Evolutionary conservation across 1,140 invertebrate genomes (phyloP).

Genomic region (Whitmania pigra): DNA sequence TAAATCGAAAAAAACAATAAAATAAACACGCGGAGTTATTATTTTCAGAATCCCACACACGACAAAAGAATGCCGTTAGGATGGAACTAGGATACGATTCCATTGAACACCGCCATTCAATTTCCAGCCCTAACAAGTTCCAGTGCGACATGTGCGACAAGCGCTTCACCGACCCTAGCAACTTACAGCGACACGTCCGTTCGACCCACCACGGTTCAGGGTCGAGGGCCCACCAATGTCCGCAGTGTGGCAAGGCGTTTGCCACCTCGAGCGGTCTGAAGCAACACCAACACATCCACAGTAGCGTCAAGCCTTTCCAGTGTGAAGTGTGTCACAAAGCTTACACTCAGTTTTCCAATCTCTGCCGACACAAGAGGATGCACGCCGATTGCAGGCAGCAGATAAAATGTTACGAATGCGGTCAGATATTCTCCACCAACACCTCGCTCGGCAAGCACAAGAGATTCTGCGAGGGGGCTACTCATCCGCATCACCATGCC

Average conservation of each 20-base stretch:
- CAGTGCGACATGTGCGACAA: constrained; percentile 82
- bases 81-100: neutral
- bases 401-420: constrained; percentile 72
- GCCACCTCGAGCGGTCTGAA: constrained; percentile 79
- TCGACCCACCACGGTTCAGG: constrained; percentile 66
- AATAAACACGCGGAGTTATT: neutral
- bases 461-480: constrained; percentile 48
- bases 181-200: constrained; percentile 87
- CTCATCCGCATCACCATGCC: neutral
- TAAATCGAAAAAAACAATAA: constrained; percentile 2
- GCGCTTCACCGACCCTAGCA: constrained; percentile 85
- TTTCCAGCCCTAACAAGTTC: too few relatives aligned
- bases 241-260: constrained; percentile 96
- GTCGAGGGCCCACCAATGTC: constrained; percentile 81
- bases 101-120: too few relatives aligned
- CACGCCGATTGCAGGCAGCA: constrained; percentile 60
- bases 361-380: constrained; percentile 97
- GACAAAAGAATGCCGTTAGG: neutral
- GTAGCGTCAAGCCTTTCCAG: constrained; percentile 91
- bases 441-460: constrained; percentile 56
- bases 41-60: neutral
- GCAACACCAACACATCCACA: constrained; percentile 98
- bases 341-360: constrained; percentile 98
- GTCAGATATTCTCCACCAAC: constrained; percentile 73
- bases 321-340: constrained; percentile 58